A percentile compares a stretch with the other conserved stretches of the same genome.
Conservation (phyloP, 2,797 vertebrate species). For the Sarcophilus harrisii region DNA sequence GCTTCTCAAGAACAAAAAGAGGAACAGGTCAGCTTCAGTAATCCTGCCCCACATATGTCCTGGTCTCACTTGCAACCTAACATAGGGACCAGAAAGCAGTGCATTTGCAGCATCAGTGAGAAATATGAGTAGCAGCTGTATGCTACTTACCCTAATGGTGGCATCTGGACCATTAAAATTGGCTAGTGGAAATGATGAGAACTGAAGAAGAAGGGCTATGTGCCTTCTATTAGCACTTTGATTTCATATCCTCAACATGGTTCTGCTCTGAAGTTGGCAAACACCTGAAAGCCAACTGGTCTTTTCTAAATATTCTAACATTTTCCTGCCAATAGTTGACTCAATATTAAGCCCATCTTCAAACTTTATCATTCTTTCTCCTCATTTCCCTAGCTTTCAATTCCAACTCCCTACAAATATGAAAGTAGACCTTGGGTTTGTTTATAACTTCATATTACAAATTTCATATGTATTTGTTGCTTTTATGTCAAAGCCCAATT, state of each 20-base stretch:
- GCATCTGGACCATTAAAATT: background rate
- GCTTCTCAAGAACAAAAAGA: background rate
- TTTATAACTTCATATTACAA: slow-evolving; percentile 31
- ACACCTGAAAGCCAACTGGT: background rate
- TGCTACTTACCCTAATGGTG: background rate
- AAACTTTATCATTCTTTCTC: background rate
- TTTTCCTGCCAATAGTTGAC: background rate
- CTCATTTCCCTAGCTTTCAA: background rate
- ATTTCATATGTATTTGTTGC: background rate
- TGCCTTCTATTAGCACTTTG: background rate
- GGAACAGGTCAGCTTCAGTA: background rate
- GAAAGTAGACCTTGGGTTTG: slow-evolving; percentile 20
- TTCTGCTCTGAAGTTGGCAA: background rate
- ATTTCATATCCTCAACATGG: background rate
- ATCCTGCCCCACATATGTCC: background rate
- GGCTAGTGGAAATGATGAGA: background rate
- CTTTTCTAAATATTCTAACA: background rate
- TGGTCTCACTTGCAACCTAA: background rate
- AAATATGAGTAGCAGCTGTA: background rate
- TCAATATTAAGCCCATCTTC: background rate
- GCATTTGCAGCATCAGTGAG: background rate
- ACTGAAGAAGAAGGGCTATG: background rate
- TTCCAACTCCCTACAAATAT: background rate
- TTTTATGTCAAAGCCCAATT: background rate
- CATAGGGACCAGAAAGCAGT: background rate